Evolutionary conservation across 2,797 vertebrate genomes (phyloP), one percentile per base, ranked within the genome.

Genomic region (Mycteria americana): DNA sequence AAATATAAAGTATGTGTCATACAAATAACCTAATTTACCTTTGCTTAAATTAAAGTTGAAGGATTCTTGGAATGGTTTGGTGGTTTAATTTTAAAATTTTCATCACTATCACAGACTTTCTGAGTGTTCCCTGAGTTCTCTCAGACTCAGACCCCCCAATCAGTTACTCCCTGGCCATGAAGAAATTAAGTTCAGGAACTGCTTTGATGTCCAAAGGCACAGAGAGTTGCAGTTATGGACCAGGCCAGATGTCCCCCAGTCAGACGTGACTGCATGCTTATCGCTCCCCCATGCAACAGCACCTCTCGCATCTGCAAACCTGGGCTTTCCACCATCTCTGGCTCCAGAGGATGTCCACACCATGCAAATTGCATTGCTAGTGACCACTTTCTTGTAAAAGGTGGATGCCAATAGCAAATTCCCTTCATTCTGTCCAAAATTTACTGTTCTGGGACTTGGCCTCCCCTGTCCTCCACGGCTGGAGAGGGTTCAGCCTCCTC

Each of bases 241-340:
- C 39, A 41, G 25, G 19, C 12, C 39, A 2, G 1, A 9, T 3
- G 6, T 68, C 13, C 27, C 3, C 1, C 11, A 14, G 4, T 10
- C 27, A 0, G 1, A 17, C 4, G 0, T 30, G 19, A 59, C 22
- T 3, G 0, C 23, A 18, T 10, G 3, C 2, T 77, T 30, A 18
- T 43, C 3, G 0, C 4, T 84, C 2, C 27, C 2, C 31, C 69
- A 23, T 2, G 0, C 25, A 16, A 22, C 35, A 64, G 10, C 33
- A 51, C 24, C 35, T 41, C 59, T 25, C 21, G 30, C 9, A 28
- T 30, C 25, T 13, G 3, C 14, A 25, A 13, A 35, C 31, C 5
- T 69, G 35, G 28, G 25, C 24, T 60, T 77, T 33, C 33, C 28
- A 65, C 9, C 43, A 33, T 18, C 46, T 65, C 33, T 45, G 22